Base-by-base conservation (phyloP, 2,888 invertebrate species). In the Mongoloraphidia duomilia region DNA sequence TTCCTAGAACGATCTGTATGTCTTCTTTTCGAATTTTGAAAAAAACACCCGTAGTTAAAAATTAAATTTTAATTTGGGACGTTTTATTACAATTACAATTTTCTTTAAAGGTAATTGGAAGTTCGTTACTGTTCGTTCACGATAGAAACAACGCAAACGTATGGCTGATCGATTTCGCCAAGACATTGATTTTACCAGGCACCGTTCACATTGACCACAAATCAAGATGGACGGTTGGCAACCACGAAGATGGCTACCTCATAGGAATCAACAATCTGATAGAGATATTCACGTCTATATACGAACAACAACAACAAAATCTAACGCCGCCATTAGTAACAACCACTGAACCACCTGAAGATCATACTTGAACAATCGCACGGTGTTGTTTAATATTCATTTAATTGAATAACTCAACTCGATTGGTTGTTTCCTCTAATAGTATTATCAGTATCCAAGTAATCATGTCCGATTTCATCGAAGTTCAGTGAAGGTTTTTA, bases 131-230 rank as follows among this genome's bases (percentile, higher is more conserved):
- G 50, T 91, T 97, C 65, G 92, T 97, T 47, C 95, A 94, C 71
- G 95, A 97, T 66, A 77, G 81, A 49, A 77, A 79, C 56, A 84
- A 82, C 63, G 90, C 93, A 34, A 89, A 88, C 53, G 82, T 93
- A 11, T 97, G 96, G 96, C 78, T 97, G 73, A 97, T 97, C 56
- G 96, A 97, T 69, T 97, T 97, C 64, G 95, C 96, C 44, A 97
- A 97, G 71, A 93, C 94, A 1, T 77, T 91, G 42, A 78, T 81
- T 11, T 74, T 95, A 37, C 89, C 92, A 0, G 76, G 78, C 1
- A 77, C 82, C 53, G 70, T 84, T 52, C 72, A 66, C 38, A 87
- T 93, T 50, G 78, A 81, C 60, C 95, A 95, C 67, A 78, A 78
- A 53, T 77, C 82, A 17, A 80, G 81, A 47, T 95, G 95, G 95